Evolutionary conservation across 2,113 vertebrate genomes (phyloP).

Genomic region (Mohoua ochrocephala): DNA sequence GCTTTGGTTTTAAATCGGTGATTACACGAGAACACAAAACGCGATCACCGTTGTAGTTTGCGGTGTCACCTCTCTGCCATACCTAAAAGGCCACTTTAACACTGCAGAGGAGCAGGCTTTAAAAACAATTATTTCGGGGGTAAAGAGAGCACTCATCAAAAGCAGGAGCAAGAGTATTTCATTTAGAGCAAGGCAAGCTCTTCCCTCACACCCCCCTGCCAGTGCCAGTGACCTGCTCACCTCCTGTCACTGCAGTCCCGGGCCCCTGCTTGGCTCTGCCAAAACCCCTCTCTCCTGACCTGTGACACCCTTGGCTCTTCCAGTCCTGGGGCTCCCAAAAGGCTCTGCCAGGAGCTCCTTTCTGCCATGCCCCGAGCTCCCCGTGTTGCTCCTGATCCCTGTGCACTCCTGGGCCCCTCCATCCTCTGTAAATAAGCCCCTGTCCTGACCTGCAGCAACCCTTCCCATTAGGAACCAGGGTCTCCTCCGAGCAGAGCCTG

Average conservation of each 20-base stretch:
- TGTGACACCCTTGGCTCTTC: not conserved
- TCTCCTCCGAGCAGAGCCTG: not conserved
- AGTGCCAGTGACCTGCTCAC: not conserved
- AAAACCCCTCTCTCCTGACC: not conserved
- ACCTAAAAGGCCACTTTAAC: not conserved
- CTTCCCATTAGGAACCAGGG: not conserved
- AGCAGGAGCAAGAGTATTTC: not conserved
- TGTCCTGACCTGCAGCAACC: not conserved
- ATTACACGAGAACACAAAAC: not conserved
- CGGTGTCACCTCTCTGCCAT: not conserved
- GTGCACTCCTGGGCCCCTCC: not conserved
- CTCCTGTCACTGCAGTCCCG: not conserved
- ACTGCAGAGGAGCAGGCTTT: not conserved
- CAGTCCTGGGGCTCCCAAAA: not conserved
- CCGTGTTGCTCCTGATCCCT: not conserved
- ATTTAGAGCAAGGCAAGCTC: not conserved
- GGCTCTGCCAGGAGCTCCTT: not conserved
- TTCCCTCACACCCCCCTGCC: not conserved
- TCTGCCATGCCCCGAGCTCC: not conserved
- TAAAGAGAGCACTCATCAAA: not conserved
- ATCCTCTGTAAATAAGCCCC: not conserved
- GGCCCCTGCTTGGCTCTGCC: not conserved
- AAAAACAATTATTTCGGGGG: not conserved
- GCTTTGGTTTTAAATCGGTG: not conserved
- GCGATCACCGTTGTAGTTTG: accelerated